Evolutionary conservation across 2,888 invertebrate species (phyloP), one percentile per base, ranked within the genome.

Genomic region (Scrobipalpa costella): DNA sequence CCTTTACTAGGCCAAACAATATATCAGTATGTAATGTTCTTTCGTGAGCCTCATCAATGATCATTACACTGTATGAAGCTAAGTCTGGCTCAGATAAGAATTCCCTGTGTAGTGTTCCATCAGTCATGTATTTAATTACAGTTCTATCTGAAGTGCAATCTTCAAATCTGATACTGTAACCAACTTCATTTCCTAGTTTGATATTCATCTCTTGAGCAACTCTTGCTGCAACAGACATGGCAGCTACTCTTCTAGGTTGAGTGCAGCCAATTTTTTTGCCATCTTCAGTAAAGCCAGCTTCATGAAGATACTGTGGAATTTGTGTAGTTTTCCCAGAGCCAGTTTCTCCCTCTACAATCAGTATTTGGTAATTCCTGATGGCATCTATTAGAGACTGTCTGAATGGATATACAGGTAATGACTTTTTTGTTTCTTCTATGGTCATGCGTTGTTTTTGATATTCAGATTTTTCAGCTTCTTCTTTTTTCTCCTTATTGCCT

Each of bases 311-410:
- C 85, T 99, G 99, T 0, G 99, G 99, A 72, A 99, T 97, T 92
- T 99, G 99, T 8, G 99, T 99, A 0, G 99, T 99, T 93, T 99
- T 99, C 3, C 99, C 99, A 11, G 98, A 98, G 0, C 99, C 99
- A 7, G 99, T 99, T 92, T 99, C 99, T 63, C 99, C 99, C 91
- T 98, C 98, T 67, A 99, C 97, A 73, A 99, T 99, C 27, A 99
- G 90, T 69, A 98, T 94, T 88, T 97, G 97, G 86, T 97, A 96
- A 68, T 96, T 95, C 76, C 91, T 94, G n/a, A 99, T 96, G 11
- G 99, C 99, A 73, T 95, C 93, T 72, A 99, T 95, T 27, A 99
- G 92, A 79, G 97, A 95, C 52, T 97, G 94, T 80, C 94, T 94
- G 78, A 98, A 99, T 0, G 98, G 97, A 90, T 93, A 99, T 62